Evolutionary conservation across 1,140 invertebrate genomes (phyloP).

Genomic region (Dreissena rostriformis): DNA sequence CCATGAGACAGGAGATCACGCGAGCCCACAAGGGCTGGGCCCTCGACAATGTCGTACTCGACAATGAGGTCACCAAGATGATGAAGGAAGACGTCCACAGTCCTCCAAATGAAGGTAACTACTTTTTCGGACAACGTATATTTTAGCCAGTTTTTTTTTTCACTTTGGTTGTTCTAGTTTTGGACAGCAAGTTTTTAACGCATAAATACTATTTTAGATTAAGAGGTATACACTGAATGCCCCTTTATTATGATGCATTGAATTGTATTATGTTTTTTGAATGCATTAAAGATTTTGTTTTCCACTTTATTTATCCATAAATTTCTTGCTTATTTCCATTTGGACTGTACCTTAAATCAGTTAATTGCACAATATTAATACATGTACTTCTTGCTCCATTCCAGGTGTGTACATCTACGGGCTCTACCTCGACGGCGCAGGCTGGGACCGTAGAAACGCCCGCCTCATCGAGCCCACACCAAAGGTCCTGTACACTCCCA

Average conservation of each 20-base stretch:
- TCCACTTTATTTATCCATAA: too few species aligned
- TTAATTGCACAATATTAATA: neutral
- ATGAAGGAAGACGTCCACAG: slow-evolving; percentile 80
- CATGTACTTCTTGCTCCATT: slow-evolving; percentile 15
- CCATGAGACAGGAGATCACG: slow-evolving; percentile 82
- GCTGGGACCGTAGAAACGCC: slow-evolving; percentile 79
- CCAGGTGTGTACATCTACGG: slow-evolving; percentile 81
- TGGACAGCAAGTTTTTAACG: too few species aligned
- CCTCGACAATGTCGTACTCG: slow-evolving; percentile 78
- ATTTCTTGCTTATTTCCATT: too few species aligned
- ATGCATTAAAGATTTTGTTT: too few species aligned
- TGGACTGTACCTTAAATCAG: too few species aligned
- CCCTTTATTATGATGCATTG: too few species aligned
- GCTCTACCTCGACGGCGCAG: slow-evolving; percentile 80
- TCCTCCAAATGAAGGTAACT: slow-evolving; percentile 78
- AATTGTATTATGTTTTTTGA: too few species aligned
- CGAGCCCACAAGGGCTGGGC: slow-evolving; percentile 81
- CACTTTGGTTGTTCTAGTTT: too few species aligned
- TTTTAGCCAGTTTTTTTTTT: too few species aligned
- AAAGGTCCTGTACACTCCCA: slow-evolving; percentile 79
- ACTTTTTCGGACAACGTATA: too few species aligned
- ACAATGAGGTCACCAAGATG: slow-evolving; percentile 80
- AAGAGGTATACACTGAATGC: too few species aligned
- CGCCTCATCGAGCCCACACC: slow-evolving; percentile 79
- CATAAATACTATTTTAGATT: too few species aligned